These are phyloP conservation scores for Hemicrepidius hirtus DNA, from an alignment of 2,888 invertebrate genomes.

Conservation along the genomic window DNA sequence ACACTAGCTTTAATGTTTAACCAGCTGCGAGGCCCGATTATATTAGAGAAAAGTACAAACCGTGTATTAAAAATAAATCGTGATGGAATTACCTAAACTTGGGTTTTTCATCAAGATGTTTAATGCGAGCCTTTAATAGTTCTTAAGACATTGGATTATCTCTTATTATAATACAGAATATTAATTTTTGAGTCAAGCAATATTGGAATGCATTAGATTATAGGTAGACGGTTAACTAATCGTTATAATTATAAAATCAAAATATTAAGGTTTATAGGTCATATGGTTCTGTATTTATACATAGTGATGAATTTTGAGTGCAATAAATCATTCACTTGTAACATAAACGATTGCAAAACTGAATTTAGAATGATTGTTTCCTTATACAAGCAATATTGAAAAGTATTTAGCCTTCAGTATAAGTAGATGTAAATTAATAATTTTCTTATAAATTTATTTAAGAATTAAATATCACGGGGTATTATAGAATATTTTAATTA, in stretches of 20 bases:
- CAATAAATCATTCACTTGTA: constrained; percentile 23
- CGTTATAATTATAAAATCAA: constrained; percentile 8
- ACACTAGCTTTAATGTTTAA: constrained; percentile 4
- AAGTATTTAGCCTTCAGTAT: constrained; percentile 26
- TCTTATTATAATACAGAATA: too few relatives aligned
- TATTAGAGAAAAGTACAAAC: background rate
- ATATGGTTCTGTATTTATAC: constrained; percentile 21
- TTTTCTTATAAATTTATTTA: constrained; percentile 18
- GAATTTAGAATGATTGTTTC: constrained; percentile 31
- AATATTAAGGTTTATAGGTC: constrained; percentile 30
- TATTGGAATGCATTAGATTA: too few relatives aligned
- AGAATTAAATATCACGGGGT: constrained; percentile 6
- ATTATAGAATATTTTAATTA: constrained; percentile 21
- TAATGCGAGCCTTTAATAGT: too few relatives aligned
- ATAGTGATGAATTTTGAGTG: constrained; percentile 14
- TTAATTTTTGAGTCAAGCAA: too few relatives aligned
- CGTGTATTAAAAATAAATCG: background rate
- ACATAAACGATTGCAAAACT: constrained; percentile 24
- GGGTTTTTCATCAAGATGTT: background rate
- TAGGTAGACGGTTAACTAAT: background rate
- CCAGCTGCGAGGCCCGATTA: constrained; percentile 12
- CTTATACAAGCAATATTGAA: constrained; percentile 23
- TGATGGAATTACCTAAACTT: background rate
- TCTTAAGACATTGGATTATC: too few relatives aligned
- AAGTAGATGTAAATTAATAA: constrained; percentile 27